Conservation (phyloP, 1,140 invertebrate species). For the Araneus ventricosus region DNA sequence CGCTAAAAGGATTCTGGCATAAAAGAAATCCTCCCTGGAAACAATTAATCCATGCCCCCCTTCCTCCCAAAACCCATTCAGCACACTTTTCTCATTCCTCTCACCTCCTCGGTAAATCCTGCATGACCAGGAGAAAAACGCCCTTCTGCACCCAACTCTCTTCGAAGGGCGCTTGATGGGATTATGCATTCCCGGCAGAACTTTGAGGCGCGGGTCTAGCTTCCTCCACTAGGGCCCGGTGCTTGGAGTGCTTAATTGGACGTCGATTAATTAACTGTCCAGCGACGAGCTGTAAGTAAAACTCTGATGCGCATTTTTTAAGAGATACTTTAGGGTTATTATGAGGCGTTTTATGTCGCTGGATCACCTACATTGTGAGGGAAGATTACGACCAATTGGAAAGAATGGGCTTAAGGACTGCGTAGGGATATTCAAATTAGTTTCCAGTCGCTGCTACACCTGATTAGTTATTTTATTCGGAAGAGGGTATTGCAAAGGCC, state of each 20-base stretch:
- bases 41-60: too few relatives aligned
- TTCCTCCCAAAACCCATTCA: too few relatives aligned
- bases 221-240: neutral
- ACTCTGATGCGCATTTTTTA: slow-evolving; percentile 10
- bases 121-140: too few relatives aligned
- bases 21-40: too few relatives aligned
- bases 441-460: neutral
- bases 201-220: neutral
- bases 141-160: neutral
- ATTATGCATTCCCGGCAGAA: slow-evolving; percentile 3
- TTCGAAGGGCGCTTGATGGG: neutral
- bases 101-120: too few relatives aligned
- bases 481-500: too few relatives aligned
- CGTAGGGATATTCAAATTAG: neutral
- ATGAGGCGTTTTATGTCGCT: neutral
- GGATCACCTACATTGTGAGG: neutral
- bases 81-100: too few relatives aligned
- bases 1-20: too few relatives aligned
- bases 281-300: slow-evolving; percentile 14
- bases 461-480: too few relatives aligned
- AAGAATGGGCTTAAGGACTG: neutral
- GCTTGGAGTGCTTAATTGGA: slow-evolving; percentile 6
- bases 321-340: neutral
- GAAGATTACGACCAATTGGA: neutral
- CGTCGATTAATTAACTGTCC: neutral